phyloP scores from a whole-genome alignment of 1,140 invertebrate genomes.

The Notospermus geniculatus region DNA sequence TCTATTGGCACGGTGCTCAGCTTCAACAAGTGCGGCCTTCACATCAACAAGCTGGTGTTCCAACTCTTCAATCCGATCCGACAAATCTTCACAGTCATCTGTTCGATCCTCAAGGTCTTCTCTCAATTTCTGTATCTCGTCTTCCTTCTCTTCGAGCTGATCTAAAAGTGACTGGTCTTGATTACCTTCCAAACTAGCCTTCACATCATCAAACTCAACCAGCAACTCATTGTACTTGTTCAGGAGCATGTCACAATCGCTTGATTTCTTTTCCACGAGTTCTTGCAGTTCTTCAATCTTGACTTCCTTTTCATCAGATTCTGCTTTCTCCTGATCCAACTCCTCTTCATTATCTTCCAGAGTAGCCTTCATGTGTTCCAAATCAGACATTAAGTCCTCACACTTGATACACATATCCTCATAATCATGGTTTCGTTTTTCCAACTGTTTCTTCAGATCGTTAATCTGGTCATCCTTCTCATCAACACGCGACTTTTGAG shows the following conservation, averaged over 20 bases:
- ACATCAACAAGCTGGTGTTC: background rate
- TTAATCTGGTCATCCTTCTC: background rate
- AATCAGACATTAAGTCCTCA: slow-evolving; percentile 4
- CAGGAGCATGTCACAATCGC: background rate
- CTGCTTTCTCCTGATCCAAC: background rate
- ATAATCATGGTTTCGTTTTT: background rate
- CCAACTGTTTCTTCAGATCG: background rate
- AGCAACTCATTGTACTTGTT: background rate
- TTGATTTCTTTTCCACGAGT: too few species aligned
- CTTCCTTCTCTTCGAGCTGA: slow-evolving; percentile 3
- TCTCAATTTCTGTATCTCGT: background rate
- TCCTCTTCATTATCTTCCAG: background rate
- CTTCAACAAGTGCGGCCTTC: background rate
- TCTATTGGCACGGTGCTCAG: background rate
- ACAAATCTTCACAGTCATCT: background rate
- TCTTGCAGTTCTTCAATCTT: background rate
- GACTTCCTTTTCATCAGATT: background rate
- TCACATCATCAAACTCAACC: background rate
- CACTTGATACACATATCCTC: background rate
- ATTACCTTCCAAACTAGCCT: background rate
- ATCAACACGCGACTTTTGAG: background rate
- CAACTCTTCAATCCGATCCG: background rate
- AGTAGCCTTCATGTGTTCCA: background rate
- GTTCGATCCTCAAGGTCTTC: slow-evolving; percentile 1
- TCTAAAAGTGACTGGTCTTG: background rate